Base-by-base conservation (phyloP, 2,888 invertebrate genomes). In the Zygaena filipendulae region DNA sequence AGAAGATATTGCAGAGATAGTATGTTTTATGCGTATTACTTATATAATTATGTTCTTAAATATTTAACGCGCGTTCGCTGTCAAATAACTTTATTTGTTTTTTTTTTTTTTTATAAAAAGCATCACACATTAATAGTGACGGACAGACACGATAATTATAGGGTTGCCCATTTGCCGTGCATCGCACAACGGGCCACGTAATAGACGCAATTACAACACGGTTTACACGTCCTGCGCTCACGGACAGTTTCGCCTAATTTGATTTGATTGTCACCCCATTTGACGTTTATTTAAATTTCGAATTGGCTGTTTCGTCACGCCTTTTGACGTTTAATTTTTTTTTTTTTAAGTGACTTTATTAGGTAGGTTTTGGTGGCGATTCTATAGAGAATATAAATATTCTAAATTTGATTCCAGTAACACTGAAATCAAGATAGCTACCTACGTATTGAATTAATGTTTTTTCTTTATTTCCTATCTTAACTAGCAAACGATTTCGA, bases 201-300 rank as follows among this genome's bases (percentile, higher is more conserved):
- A 62, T 62, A 52, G 59, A 40, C 39, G 49, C 55, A 68, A 70
- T 70, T 70, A 69, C 59, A 47, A 43, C 47, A 57, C 61, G 57
- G 59, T 70, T 66, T 61, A 61, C 60, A 58, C 59, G 52, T 52
- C 41, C 45, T 33, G 47, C 33, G 25, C 29, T 25, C 38, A 45
- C 56, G 44, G 53, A 54, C 60, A 52, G 64, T 59, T 52, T 53
- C 52, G 46, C 52, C 59, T 68, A 67, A 69, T 71, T 67, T 58
- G 58, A 67, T 68, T 64, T 62, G 57, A 63, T 70, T 64, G 68
- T 67, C 69, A 58, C 58, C 52, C 57, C 50, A 52, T 62, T 60
- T 52, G 58, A 51, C 52, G 57, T 59, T 59, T 59, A 62, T 62
- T 58, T 58, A 52, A 61, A 64, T 59, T 51, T 51, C 41, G 44